A percentile compares a stretch with the other conserved stretches of the same genome.
Conservation (phyloP, 2,797 vertebrate genomes). For the Morus bassanus region DNA sequence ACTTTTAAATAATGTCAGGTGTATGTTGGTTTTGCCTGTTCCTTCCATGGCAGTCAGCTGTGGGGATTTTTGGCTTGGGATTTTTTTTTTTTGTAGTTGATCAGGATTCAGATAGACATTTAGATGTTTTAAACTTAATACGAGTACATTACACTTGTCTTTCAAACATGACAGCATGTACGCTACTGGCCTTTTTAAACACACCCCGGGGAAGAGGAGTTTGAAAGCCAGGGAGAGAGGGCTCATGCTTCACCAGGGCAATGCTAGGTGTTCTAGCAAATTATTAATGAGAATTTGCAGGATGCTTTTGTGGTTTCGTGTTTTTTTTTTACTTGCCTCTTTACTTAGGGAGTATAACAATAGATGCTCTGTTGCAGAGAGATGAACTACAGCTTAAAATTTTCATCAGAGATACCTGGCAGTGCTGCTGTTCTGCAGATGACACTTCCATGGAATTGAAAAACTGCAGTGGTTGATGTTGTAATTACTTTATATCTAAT, state of each 20-base stretch:
- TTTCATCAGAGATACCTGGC: background rate
- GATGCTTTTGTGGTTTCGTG: background rate
- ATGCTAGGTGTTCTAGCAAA: background rate
- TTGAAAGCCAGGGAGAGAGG: background rate
- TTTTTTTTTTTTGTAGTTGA: background rate
- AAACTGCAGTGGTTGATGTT: background rate
- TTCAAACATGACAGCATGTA: background rate
- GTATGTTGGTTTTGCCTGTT: background rate
- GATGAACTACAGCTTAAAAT: background rate
- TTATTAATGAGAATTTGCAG: background rate
- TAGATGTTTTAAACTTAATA: background rate
- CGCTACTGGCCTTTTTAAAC: background rate
- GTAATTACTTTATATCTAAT: background rate
- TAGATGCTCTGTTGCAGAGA: background rate
- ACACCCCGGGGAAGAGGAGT: background rate
- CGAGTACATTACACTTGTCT: background rate
- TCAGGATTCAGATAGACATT: background rate
- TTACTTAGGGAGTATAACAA: background rate
- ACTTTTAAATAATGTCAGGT: background rate
- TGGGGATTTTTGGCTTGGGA: background rate
- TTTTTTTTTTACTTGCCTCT: background rate
- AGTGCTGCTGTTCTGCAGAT: background rate
- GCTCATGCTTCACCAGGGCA: background rate
- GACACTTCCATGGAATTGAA: background rate
- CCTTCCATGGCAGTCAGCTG: background rate